Evolutionary conservation across 2,113 vertebrate genomes (phyloP).

Genomic region (Galbula dea): DNA sequence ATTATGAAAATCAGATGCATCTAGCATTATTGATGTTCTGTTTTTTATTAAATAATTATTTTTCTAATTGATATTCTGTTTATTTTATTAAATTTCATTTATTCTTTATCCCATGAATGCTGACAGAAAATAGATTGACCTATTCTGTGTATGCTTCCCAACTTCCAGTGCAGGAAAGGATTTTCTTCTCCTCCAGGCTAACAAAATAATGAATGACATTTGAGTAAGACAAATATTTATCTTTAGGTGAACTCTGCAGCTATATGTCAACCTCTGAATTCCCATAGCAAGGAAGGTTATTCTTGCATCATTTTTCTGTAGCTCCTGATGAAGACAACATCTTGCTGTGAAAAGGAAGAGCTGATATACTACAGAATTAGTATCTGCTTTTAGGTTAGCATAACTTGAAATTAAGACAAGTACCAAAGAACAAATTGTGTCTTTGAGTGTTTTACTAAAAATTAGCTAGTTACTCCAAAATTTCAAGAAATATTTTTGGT

Average conservation of each 20-base stretch:
- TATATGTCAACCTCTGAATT: constrained; percentile 15
- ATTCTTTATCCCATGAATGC: neutral
- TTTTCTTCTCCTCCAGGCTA: neutral
- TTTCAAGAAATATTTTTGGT: neutral
- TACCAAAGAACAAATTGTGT: neutral
- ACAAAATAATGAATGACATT: constrained; percentile 35
- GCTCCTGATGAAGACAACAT: neutral
- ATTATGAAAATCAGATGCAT: neutral
- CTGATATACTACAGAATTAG: neutral
- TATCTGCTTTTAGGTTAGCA: neutral
- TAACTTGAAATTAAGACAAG: neutral
- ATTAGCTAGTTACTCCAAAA: neutral
- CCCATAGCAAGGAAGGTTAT: neutral
- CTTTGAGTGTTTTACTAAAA: neutral
- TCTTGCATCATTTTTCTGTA: constrained; percentile 11
- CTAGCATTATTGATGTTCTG: neutral
- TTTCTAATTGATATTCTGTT: neutral
- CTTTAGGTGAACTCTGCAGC: constrained; percentile 20
- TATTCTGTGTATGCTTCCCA: neutral
- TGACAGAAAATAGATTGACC: neutral
- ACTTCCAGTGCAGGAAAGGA: neutral
- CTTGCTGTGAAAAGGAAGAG: neutral
- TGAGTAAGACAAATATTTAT: constrained; percentile 23
- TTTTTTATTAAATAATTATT: neutral
- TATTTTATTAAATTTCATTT: neutral